Conservation (phyloP, 1,140 invertebrate genomes). For the Ladona fulva region DNA sequence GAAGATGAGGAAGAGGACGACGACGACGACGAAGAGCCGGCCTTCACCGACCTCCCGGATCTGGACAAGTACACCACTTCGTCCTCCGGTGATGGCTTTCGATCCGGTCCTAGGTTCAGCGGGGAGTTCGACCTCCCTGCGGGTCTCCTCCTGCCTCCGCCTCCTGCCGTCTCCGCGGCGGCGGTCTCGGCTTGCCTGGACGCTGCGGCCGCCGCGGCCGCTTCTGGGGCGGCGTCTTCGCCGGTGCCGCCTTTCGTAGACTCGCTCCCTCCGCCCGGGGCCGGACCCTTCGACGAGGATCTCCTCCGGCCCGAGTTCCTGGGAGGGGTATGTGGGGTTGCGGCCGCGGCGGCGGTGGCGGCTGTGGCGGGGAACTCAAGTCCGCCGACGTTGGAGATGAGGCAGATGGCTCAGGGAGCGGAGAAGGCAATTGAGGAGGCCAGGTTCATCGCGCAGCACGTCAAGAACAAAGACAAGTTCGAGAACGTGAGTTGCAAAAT, state of each 20-base stretch:
- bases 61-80: slow-evolving; percentile 56
- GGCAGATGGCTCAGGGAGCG: slow-evolving; percentile 41
- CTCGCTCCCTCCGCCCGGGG: slow-evolving; percentile 38
- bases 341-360: slow-evolving; percentile 30
- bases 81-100: slow-evolving; percentile 47
- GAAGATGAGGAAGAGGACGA: slow-evolving; percentile 42
- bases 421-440: slow-evolving; percentile 83
- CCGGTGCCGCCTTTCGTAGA: slow-evolving; percentile 19
- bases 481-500: slow-evolving; percentile 85
- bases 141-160: slow-evolving; percentile 29
- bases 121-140: slow-evolving; percentile 62
- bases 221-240: slow-evolving; percentile 19
- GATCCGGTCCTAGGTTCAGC: slow-evolving; percentile 38
- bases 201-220: slow-evolving; percentile 55
- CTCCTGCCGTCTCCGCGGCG: slow-evolving; percentile 22
- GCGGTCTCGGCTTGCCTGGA: slow-evolving; percentile 23
- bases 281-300: slow-evolving; percentile 53
- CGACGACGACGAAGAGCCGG: slow-evolving; percentile 14
- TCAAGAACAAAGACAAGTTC: slow-evolving; percentile 88
- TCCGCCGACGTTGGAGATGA: slow-evolving; percentile 63
- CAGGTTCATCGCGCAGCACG: slow-evolving; percentile 87
- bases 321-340: slow-evolving; percentile 40
- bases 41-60: slow-evolving; percentile 38
- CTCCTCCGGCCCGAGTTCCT: slow-evolving; percentile 59
- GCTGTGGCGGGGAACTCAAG: slow-evolving; percentile 48